Base-by-base conservation (phyloP, 2,113 vertebrate species). In the Oncorhynchus nerka region DNA sequence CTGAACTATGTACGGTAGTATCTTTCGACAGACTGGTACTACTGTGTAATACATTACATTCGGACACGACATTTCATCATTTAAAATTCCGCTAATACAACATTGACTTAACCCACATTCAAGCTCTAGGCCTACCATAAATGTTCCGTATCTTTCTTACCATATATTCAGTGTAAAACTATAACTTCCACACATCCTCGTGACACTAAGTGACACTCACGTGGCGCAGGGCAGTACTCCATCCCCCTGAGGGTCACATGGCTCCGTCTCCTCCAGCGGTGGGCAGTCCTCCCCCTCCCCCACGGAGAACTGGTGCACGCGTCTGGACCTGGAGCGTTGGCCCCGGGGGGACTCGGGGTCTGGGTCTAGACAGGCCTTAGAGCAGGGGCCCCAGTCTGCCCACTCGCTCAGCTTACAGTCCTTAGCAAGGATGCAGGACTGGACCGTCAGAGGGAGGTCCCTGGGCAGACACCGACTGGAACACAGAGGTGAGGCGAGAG, bases 321-420 rank as follows among this genome's bases (percentile, higher is more conserved):
- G 89, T 65, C 97, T 88, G 67, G 85, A 92, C 32, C 97, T 93
- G 0, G 90, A 88, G 4, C 94, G 95, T 0, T 86, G 87, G 28
- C 96, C 97, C 62, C 88, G 83, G 4, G 95, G 93, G 12, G 93
- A 89, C 2, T 84, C 87, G 8, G 81, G 81, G 2, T 84, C 87
- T 11, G 81, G 81, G 77, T 96, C 93, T 1, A 84, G 73, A 81
- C 98, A 99, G 1, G 91, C 90, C 88, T 96, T 96, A 62, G 97
- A 95, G 87, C 98, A 99, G 2, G 92, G 83, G 3, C 92, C 92
- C 97, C 97, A 99, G 26, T 93, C 91, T 0, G 91, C 84, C 98
- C 98, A 99, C 64, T 98, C 95, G 0, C 94, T 94, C 73, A 97
- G 81, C 80, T 95, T 93, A 83, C 97, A 99, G 79, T 95, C 96